These are phyloP conservation scores for Actinostola sp. DNA, from an alignment of 92 coral and sea anemone genomes.

Conservation along the genomic window DNA sequence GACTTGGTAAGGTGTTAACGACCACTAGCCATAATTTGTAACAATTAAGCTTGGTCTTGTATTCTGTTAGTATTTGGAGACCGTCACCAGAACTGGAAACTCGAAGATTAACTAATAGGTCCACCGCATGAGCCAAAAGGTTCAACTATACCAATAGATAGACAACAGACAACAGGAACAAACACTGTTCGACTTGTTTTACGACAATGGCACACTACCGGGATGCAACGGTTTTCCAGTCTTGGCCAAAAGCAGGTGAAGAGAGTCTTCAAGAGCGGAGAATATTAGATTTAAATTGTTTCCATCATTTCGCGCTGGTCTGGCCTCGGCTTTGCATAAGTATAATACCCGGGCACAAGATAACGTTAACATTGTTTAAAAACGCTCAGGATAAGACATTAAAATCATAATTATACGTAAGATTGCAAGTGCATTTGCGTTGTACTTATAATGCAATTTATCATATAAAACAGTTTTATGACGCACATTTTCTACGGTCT, in stretches of 20 bases:
- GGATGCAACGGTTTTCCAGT: background rate
- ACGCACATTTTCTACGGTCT: background rate
- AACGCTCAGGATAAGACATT: background rate
- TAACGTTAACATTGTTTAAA: slow-evolving; percentile 3
- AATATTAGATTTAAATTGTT: slow-evolving; percentile 12
- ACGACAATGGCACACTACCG: too few relatives aligned
- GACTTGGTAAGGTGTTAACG: slow-evolving; percentile 32
- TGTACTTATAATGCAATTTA: background rate
- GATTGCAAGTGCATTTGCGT: slow-evolving; percentile 1
- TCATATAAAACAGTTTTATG: background rate
- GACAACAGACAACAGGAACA: background rate
- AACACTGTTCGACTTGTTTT: background rate
- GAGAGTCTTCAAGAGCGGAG: slow-evolving; percentile 1
- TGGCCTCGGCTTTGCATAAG: background rate
- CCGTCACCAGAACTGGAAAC: background rate
- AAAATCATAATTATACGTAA: background rate
- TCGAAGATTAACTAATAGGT: background rate
- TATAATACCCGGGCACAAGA: slow-evolving; percentile 9
- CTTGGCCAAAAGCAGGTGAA: background rate
- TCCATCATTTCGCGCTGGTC: background rate
- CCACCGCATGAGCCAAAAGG: background rate
- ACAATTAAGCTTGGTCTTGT: slow-evolving; percentile 1
- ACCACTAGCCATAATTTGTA: slow-evolving; percentile 11
- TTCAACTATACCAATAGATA: background rate
- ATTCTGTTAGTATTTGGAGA: background rate